These are phyloP conservation scores for Vidua chalybeata DNA, from an alignment of 2,113 vertebrate genomes.

Conservation along the genomic window DNA sequence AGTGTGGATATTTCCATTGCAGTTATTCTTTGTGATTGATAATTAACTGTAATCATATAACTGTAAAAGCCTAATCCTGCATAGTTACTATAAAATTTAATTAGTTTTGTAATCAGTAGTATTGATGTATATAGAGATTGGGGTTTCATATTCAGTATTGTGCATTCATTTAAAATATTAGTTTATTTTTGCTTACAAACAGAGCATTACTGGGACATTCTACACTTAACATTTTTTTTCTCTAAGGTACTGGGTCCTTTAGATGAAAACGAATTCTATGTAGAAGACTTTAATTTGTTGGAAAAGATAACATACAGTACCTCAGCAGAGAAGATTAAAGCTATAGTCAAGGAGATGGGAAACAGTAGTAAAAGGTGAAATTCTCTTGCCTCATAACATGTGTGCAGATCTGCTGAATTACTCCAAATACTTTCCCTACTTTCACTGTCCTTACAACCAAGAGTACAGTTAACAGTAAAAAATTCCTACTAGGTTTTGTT, in stretches of 20 bases:
- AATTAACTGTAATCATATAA: not conserved
- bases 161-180: not conserved
- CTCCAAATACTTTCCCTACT: not conserved
- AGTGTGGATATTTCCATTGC: not conserved
- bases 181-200: not conserved
- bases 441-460: not conserved
- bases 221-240: not conserved
- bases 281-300: constrained; percentile 90
- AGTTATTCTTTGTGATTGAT: not conserved
- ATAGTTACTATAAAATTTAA: not conserved
- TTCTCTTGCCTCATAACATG: not conserved
- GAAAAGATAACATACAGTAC: constrained; percentile 86
- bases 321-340: constrained; percentile 86
- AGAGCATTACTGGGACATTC: not conserved
- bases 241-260: constrained; percentile 85
- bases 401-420: not conserved
- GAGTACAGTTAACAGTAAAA: not conserved
- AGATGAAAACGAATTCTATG: constrained; percentile 78
- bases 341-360: constrained; percentile 84
- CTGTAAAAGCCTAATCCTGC: not conserved
- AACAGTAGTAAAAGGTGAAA: constrained; percentile 73
- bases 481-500: not conserved
- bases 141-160: not conserved
- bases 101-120: not conserved
- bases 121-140: not conserved